phyloP scores from a whole-genome alignment of 2,888 invertebrate species.

The Megaustenia siamemsis region DNA sequence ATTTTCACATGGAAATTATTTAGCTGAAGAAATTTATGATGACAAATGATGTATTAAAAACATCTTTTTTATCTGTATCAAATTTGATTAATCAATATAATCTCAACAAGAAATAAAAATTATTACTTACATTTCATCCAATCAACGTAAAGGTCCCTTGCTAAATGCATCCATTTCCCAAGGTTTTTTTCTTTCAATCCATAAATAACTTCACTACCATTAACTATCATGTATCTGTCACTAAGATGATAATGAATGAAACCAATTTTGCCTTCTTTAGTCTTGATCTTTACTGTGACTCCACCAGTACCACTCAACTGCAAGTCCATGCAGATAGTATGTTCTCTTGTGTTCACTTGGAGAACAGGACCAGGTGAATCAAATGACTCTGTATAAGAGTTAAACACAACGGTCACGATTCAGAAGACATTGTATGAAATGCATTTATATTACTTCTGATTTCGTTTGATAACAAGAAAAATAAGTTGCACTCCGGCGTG shows the following conservation, averaged over 20 bases:
- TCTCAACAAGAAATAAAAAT: no score
- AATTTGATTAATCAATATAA: background rate
- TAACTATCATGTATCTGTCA: conserved; percentile 87
- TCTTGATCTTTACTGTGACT: conserved; percentile 88
- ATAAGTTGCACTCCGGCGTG: no score
- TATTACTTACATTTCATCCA: conserved; percentile 88
- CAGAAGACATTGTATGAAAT: no score
- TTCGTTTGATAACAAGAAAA: no score
- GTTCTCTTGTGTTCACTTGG: conserved; percentile 85
- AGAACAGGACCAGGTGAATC: conserved; percentile 81
- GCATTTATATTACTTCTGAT: no score
- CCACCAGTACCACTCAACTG: conserved; percentile 87
- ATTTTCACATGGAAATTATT: no score
- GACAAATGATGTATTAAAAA: no score
- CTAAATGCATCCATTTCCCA: conserved; percentile 87
- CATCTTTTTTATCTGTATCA: no score
- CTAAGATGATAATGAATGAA: conserved; percentile 91
- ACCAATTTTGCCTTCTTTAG: conserved; percentile 85
- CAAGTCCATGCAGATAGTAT: conserved; percentile 85
- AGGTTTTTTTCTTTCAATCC: conserved; percentile 84
- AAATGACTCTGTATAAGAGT: conserved; percentile 62
- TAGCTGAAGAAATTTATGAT: no score
- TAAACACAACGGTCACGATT: no score
- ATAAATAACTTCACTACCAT: conserved; percentile 88
- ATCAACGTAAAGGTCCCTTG: conserved; percentile 93